Base-by-base conservation (phyloP, 2,113 vertebrate species). In the Upupa epops region DNA sequence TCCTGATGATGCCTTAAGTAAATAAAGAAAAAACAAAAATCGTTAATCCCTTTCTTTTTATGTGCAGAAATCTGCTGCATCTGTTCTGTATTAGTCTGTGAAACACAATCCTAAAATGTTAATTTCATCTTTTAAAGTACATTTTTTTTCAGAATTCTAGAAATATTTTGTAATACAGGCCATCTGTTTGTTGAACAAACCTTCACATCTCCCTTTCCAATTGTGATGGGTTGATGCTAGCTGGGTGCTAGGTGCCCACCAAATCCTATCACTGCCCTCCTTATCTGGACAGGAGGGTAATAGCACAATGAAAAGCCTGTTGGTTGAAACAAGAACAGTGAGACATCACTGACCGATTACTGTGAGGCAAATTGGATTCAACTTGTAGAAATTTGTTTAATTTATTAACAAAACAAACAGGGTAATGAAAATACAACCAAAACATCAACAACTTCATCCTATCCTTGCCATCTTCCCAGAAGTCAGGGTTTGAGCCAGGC, bases 1-100 rank as follows among this genome's bases (percentile, higher is more conserved):
- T 98, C 78, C 98, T 96, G 93, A 98, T 98, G 73, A 98, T 97
- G 24, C 98, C 98, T 98, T 80, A 45, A 94, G 88, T 21, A 95
- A 92, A 96, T 6, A 92, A 90, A 94, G 66, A 31, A 65, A 6
- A 71, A 51, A 11, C 13, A 56, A 12, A 16, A 66, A 51, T 14
- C 3, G 2, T 74, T 92, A 86, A 63, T 48, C 22, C n/a, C 40
- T 42, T 42, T 13, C 2, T 31, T 8, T 63, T 68, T 51, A 22
- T 60, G 77, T 49, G 25, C 66, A 13, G 61, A 3, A 79, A 46
- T 18, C 28, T n/a, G 8, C 7, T n/a, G 11, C 21, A 46, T 72
- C 2, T 56, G 80, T 88, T 73, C 54, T 60, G 8, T 19, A 25
- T 54, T 59, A 40, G 5, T 32, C 31, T 65, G 24, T 92, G 31